phyloP scores from a whole-genome alignment of 2,113 vertebrate species.

The Mastomys natalensis region DNA sequence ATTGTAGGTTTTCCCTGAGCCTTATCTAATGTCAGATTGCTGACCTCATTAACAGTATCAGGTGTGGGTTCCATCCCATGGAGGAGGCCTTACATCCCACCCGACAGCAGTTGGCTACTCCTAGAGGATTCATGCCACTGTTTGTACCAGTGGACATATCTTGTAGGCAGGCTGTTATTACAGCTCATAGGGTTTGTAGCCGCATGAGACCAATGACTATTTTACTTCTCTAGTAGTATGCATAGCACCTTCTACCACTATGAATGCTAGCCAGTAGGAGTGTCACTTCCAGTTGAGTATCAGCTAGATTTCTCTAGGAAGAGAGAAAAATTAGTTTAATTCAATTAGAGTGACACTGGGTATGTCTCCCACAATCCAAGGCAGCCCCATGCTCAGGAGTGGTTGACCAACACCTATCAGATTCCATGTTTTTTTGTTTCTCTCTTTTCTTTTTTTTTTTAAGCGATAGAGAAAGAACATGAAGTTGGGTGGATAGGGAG shows the following conservation, averaged over 20 bases:
- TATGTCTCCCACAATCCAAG: background rate
- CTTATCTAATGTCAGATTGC: background rate
- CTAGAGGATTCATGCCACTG: background rate
- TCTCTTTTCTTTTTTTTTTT: background rate
- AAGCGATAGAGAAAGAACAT: background rate
- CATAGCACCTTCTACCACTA: background rate
- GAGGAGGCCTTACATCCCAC: background rate
- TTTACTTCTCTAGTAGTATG: background rate
- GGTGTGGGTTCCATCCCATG: background rate
- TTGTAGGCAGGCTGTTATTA: background rate
- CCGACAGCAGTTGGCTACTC: background rate
- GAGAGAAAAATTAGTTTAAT: background rate
- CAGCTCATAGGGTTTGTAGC: background rate
- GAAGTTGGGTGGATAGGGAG: background rate
- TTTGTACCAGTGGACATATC: background rate
- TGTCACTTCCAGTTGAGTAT: background rate
- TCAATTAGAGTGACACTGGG: background rate
- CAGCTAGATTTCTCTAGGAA: background rate
- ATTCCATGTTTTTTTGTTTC: background rate
- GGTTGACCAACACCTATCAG: background rate
- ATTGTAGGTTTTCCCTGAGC: background rate
- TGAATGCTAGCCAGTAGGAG: background rate
- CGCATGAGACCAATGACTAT: background rate
- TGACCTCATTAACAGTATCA: background rate
- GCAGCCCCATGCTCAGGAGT: background rate